Base-by-base conservation (phyloP, 2,888 invertebrate species). In the Euzophera pinguis region DNA sequence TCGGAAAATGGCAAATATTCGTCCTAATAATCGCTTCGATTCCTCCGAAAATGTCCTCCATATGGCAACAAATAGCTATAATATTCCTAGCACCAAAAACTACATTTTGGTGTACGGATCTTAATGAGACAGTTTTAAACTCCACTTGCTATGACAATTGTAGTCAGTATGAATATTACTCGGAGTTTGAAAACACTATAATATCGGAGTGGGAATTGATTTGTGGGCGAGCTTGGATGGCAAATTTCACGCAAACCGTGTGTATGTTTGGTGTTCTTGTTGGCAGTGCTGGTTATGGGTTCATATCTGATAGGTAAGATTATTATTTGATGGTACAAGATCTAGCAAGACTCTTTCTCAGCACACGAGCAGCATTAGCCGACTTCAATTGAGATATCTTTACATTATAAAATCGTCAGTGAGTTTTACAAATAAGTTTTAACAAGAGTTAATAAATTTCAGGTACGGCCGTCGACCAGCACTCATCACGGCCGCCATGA, bases 401-500 rank as follows among this genome's bases (percentile, higher is more conserved):
- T 22, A 22, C n/a, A n/a, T n/a, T n/a, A n/a, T n/a, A n/a, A n/a
- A n/a, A n/a, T n/a, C n/a, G n/a, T n/a, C n/a, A n/a, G n/a, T n/a
- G n/a, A n/a, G n/a, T n/a, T n/a, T n/a, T 1, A 14, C 1, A 37
- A 4, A 37, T 1, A 37, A 37, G n/a, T 14, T 27, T 43, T 27
- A 43, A 6, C 7, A 7, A 9, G 32, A 12, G 4, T 7, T 22
- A 35, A 53, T 55, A 50, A 53, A 55, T 77, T 78, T 5, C 73
- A 95, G 95, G 70, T 93, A 81, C 68, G 96, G 96, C 1, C 89
- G 96, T 54, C 93, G 94, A 63, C 83, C 90, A 53, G 93, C 94
- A 0, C 81, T 96, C 57, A 86, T 95, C 55, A 57, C 57, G 22
- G 71, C 91, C 17, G 92, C 94, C 7, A 92, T 94, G 43, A 71